A percentile compares a stretch with the other conserved stretches of the same genome.
Conservation (phyloP, 2,797 vertebrate genomes). For the Myoxocephalus aenaeus region DNA sequence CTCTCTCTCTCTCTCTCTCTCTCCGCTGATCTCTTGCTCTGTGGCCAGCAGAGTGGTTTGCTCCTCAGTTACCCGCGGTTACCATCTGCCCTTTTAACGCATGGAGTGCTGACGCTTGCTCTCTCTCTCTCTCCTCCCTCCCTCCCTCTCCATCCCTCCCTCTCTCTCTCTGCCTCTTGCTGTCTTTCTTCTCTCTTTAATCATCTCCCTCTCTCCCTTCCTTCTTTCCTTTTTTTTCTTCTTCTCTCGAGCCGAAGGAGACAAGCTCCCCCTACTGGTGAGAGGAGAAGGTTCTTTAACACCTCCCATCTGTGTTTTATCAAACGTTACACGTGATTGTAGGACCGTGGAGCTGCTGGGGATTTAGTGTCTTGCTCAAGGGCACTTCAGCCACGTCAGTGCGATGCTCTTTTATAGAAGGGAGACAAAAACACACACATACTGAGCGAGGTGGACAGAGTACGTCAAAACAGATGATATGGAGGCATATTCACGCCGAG, state of each 20-base stretch:
- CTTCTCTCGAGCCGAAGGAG: slow-evolving; percentile 67
- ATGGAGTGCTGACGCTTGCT: slow-evolving; percentile 81
- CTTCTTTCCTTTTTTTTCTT: slow-evolving; percentile 33
- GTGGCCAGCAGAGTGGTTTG: slow-evolving; percentile 78
- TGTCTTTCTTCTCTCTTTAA: slow-evolving; percentile 37
- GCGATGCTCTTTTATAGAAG: neutral
- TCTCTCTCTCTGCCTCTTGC: slow-evolving; percentile 9
- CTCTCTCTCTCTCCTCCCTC: slow-evolving; percentile 56
- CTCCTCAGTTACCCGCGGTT: slow-evolving; percentile 83
- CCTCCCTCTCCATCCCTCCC: slow-evolving; percentile 28
- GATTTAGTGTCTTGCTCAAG: neutral
- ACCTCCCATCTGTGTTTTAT: neutral
- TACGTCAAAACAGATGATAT: neutral
- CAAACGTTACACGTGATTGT: neutral
- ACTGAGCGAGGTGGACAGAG: neutral
- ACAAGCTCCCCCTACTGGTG: slow-evolving; percentile 77
- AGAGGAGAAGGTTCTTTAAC: slow-evolving; percentile 22
- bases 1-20: slow-evolving; percentile 64
- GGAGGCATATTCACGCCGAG: neutral
- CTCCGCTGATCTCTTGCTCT: slow-evolving; percentile 76
- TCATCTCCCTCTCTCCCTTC: slow-evolving; percentile 35
- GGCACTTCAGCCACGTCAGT: neutral
- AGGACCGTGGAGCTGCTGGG: neutral
- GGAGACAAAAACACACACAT: neutral
- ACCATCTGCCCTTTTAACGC: slow-evolving; percentile 84